Evolutionary conservation across 2,888 invertebrate species (phyloP), one percentile per base, ranked within the genome.

Genomic region (Thymelicus sylvestris): DNA sequence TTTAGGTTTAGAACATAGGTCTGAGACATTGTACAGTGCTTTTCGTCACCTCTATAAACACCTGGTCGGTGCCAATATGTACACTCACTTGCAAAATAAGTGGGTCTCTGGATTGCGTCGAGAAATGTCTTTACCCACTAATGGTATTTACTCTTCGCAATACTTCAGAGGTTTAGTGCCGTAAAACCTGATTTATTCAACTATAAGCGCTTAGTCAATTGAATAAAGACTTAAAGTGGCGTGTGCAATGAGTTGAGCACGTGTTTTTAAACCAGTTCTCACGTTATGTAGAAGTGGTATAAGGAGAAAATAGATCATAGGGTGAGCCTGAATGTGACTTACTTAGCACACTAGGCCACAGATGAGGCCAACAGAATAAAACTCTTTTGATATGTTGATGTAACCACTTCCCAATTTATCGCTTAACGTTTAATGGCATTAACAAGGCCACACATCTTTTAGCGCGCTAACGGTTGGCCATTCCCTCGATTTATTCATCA

Each of bases 101-200:
- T 87, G 76, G 86, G 89, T 72, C 82, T 83, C 76, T 83, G 76
- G 86, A 84, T 86, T 87, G 79, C 79, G 77, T 76, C 81, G 77
- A 81, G 83, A 86, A 86, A 86, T 86, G 80, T 77, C 81, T 82
- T 78, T 77, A 76, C 81, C 66, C 52, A 71, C 67, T 67, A 75
- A 73, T 78, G 76, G 74, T 83, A 80, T 88, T 87, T 86, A 83
- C 79, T 83, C 83, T 84, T 77, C 80, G 86, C 83, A 89, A 87
- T 80, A 75, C 78, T 75, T 74, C 55, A 59, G 73, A 71, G 52
- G 44, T 24, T 60, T 48, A 57, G 65, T 72, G 31, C 6, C 52
- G 24, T 57, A 47, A 13, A 65, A 52, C n/a, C 19, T 19, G 19
- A 3, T 47, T 38, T 15, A 48, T 19, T 38, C 59, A 4, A 59